Evolutionary conservation across 2,797 vertebrate species (phyloP).

Genomic region (Malacoraja senta): DNA sequence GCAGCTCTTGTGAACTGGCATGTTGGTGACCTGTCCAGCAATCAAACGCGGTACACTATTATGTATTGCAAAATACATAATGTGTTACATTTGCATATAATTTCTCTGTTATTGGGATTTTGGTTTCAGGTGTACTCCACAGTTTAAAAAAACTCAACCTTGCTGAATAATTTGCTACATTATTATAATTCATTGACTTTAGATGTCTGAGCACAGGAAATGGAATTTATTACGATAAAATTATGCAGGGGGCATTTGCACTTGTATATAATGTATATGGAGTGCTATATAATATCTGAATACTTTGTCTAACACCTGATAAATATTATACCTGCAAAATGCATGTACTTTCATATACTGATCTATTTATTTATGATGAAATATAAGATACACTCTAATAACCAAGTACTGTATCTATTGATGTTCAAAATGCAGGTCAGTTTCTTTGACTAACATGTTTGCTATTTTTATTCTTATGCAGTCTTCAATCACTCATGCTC

Average conservation of each 20-base stretch:
- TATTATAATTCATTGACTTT: background rate
- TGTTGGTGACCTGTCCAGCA: background rate
- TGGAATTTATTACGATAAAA: background rate
- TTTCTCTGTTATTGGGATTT: background rate
- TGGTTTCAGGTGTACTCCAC: background rate
- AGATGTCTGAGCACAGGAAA: background rate
- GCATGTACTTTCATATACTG: background rate
- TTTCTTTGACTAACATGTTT: too few relatives aligned
- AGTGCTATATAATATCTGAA: background rate
- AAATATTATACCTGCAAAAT: background rate
- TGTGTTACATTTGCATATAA: background rate
- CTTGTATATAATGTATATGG: background rate
- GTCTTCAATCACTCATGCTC: background rate
- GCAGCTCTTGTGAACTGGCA: background rate
- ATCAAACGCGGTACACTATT: background rate
- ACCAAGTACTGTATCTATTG: background rate
- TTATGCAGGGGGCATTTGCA: constrained; percentile 8
- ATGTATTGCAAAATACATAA: background rate
- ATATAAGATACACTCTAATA: background rate
- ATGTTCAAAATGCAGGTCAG: background rate
- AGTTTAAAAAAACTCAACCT: constrained; percentile 12
- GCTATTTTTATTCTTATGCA: background rate
- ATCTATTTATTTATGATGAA: background rate
- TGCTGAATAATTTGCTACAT: constrained; percentile 7
- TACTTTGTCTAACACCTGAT: background rate